Conservation (phyloP, 2,113 vertebrate genomes). For the Phalacrocorax aristotelis region DNA sequence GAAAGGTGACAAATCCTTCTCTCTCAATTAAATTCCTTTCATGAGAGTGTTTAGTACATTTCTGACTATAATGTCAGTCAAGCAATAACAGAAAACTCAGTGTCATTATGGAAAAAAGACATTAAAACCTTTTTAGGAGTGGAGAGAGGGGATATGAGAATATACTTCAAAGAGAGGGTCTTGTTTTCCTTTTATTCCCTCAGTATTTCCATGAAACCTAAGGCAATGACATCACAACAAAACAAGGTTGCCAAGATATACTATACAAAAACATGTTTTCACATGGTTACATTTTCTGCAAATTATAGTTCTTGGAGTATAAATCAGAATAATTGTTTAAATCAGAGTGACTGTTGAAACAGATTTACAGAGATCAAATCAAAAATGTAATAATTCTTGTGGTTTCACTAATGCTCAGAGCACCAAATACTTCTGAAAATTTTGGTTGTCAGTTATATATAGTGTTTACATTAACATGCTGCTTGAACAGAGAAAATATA, state of each 20-base stretch:
- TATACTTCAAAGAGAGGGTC: constrained; percentile 57
- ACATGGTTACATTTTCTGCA: constrained; percentile 84
- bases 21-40: constrained; percentile 19
- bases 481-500: constrained; percentile 81
- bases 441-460: constrained; percentile 80
- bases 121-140: constrained; percentile 5
- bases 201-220: constrained; percentile 72
- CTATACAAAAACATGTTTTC: constrained; percentile 78
- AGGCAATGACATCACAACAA: constrained; percentile 80
- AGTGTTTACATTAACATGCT: constrained; percentile 83
- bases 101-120: constrained; percentile 22
- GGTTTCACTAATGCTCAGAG: constrained; percentile 76
- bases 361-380: constrained; percentile 85
- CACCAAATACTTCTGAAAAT: constrained; percentile 79
- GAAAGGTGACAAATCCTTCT: constrained; percentile 7
- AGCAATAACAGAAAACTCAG: constrained; percentile 35
- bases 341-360: constrained; percentile 83
- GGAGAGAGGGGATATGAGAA: constrained; percentile 5
- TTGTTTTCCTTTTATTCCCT: constrained; percentile 63
- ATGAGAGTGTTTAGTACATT: not conserved
- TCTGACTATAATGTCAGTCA: constrained; percentile 3
- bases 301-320: constrained; percentile 81
- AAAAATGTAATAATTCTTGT: constrained; percentile 82
- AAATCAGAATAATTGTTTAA: constrained; percentile 86
- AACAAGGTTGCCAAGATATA: constrained; percentile 79